Conservation (phyloP, 2,888 invertebrate species). For the Tachystola acroxantha region DNA sequence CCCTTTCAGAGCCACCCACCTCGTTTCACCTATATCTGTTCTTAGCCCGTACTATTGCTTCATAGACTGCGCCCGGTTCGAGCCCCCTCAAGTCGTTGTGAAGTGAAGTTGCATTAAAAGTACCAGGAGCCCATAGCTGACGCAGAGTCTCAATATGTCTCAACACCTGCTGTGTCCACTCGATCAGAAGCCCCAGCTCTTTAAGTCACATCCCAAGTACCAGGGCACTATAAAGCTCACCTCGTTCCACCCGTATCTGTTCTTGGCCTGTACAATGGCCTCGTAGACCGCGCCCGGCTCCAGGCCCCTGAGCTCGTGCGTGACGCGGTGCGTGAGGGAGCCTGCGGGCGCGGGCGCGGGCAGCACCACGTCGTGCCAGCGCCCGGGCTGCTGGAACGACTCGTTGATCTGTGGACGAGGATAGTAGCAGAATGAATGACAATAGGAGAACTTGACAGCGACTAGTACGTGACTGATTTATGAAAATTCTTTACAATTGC, state of each 20-base stretch:
- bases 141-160: too few species aligned
- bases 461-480: too few species aligned
- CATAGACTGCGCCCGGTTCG: slow-evolving; percentile 83
- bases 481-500: too few species aligned
- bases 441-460: too few species aligned
- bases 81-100: slow-evolving; percentile 81
- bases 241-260: slow-evolving; percentile 86
- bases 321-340: slow-evolving; percentile 70
- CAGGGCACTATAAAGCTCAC: slow-evolving; percentile 39
- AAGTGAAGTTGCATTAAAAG: too few species aligned
- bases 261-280: slow-evolving; percentile 85
- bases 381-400: slow-evolving; percentile 83
- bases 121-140: too few species aligned
- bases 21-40: slow-evolving; percentile 87
- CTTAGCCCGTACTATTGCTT: slow-evolving; percentile 85
- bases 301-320: slow-evolving; percentile 81
- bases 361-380: slow-evolving; percentile 83
- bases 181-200: too few species aligned
- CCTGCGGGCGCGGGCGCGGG: slow-evolving; percentile 62
- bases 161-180: too few species aligned
- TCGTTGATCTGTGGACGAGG: slow-evolving; percentile 81
- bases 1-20: too few species aligned
- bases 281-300: slow-evolving; percentile 84
- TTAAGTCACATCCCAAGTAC: too few species aligned
- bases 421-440: too few species aligned